Percentiles rank a stretch among this genome's conserved stretches.
Evolutionary conservation across 2,113 vertebrate species (phyloP).

Genomic region (Numenius arquata): DNA sequence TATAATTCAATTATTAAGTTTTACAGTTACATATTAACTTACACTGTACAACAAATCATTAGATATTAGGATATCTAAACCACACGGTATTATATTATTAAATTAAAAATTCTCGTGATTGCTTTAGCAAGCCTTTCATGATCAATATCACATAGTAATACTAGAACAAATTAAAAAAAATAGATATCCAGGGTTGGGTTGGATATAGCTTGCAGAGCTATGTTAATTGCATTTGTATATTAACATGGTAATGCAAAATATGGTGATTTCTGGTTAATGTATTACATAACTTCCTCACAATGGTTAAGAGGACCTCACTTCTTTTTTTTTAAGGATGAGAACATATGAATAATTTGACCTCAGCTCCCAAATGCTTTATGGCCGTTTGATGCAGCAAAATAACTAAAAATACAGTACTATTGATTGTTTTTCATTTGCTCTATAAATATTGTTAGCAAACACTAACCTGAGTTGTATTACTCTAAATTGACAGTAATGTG

Average conservation of each 20-base stretch:
- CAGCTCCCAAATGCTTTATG: background rate
- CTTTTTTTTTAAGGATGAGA: background rate
- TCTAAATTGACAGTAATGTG: background rate
- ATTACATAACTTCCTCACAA: background rate
- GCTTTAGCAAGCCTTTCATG: background rate
- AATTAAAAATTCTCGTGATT: background rate
- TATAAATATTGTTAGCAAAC: background rate
- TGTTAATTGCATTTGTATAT: background rate
- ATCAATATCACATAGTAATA: background rate
- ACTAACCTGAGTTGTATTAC: background rate
- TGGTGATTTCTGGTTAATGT: background rate
- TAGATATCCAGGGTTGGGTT: background rate
- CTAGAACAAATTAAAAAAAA: background rate
- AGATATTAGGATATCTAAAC: background rate
- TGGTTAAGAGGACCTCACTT: too few species aligned
- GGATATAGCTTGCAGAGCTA: background rate
- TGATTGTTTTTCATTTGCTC: background rate
- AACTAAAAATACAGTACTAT: background rate
- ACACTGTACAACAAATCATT: background rate
- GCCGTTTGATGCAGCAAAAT: background rate
- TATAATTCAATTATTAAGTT: background rate
- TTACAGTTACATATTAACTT: background rate
- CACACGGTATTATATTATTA: accelerated
- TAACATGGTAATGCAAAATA: background rate
- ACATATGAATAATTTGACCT: background rate